A percentile compares a stretch with the other conserved stretches of the same genome.
Evolutionary conservation across 2,888 invertebrate species (phyloP).

Genomic region (Rhagonycha fulva): DNA sequence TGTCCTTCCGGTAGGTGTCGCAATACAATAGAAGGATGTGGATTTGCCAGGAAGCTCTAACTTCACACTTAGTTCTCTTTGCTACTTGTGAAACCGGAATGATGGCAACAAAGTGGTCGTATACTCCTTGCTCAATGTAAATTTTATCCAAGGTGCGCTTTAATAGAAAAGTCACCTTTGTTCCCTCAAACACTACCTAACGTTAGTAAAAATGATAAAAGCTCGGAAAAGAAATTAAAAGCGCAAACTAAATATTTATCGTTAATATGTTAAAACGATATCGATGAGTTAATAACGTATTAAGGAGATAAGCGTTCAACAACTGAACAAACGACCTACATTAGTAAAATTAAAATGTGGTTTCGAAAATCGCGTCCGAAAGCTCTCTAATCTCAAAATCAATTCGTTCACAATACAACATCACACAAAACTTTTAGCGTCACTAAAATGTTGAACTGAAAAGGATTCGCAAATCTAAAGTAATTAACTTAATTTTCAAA

Average conservation of each 20-base stretch:
- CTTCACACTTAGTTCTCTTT: neutral
- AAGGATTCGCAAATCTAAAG: neutral
- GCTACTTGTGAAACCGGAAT: neutral
- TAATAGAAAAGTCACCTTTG: neutral
- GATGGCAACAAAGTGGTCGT: conserved; percentile 12
- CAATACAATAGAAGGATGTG: neutral
- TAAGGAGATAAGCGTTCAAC: conserved; percentile 2
- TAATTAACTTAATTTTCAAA: neutral
- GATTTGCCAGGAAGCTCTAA: neutral
- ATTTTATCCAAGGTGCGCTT: conserved; percentile 8
- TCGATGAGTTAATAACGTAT: neutral
- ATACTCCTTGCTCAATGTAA: conserved; percentile 12
- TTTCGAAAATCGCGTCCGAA: conserved; percentile 1
- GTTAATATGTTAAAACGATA: neutral
- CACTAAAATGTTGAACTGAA: neutral
- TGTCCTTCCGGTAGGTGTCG: neutral
- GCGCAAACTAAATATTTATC: neutral
- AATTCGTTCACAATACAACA: conserved; percentile 14
- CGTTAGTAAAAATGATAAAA: neutral
- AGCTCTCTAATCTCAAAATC: conserved; percentile 14
- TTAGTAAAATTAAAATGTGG: conserved; percentile 3
- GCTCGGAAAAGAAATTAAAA: neutral
- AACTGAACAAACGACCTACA: conserved; percentile 1
- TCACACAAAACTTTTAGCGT: neutral
- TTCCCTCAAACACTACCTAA: no score